A percentile compares a stretch with the other conserved stretches of the same genome.
phyloP scores from a whole-genome alignment of 2,113 vertebrate species.

The Monopterus albus region DNA sequence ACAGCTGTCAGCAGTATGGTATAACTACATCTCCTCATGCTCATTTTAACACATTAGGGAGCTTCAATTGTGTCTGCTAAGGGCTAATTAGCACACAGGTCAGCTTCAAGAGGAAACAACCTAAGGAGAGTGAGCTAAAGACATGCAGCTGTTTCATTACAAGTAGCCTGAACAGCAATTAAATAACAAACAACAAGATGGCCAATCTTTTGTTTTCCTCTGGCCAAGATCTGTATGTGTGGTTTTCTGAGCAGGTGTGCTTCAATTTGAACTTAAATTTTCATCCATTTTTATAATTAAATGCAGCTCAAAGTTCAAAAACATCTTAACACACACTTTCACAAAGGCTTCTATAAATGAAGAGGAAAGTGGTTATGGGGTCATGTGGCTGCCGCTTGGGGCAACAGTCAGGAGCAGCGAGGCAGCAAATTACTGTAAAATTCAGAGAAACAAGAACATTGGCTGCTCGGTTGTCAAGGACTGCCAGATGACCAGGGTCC shows the following conservation, averaged over 20 bases:
- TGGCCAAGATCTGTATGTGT: constrained; percentile 15
- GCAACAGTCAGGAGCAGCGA: constrained; percentile 63
- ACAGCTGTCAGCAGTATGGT: constrained; percentile 41
- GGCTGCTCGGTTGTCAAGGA: constrained; percentile 37
- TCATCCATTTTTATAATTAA: constrained; percentile 12
- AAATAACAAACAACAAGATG: constrained; percentile 67
- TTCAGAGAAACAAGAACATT: constrained; percentile 48
- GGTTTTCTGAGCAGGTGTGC: not conserved
- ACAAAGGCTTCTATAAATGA: constrained; percentile 64
- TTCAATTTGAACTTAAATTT: constrained; percentile 12
- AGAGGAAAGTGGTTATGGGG: constrained; percentile 41
- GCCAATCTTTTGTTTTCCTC: constrained; percentile 47
- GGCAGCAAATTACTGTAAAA: constrained; percentile 70
- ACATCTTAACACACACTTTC: constrained; percentile 33
- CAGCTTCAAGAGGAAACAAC: constrained; percentile 65
- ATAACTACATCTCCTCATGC: not conserved
- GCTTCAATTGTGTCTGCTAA: not conserved
- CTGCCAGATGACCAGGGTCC: constrained; percentile 28
- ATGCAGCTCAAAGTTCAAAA: constrained; percentile 10
- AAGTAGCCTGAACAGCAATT: constrained; percentile 68
- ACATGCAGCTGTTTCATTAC: constrained; percentile 76
- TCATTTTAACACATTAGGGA: too few relatives aligned
- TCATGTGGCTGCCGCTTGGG: constrained; percentile 54
- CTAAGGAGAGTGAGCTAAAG: constrained; percentile 59
- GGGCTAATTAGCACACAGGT: constrained; percentile 70